Evolutionary conservation across 92 coral and sea anemone genomes (phyloP).

Genomic region (Isaurus tuberculatus): DNA sequence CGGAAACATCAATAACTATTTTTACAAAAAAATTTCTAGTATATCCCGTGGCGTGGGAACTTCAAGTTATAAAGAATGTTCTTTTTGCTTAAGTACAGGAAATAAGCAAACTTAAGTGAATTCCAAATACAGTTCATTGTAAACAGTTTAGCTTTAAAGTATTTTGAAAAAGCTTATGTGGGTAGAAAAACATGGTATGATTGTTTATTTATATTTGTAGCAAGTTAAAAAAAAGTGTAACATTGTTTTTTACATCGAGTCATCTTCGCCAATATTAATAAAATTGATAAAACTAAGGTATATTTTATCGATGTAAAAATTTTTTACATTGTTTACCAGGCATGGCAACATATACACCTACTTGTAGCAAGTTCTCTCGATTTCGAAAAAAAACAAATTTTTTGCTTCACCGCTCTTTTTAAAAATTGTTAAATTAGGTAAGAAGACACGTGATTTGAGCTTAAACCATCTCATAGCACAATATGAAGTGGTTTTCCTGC

Average conservation of each 20-base stretch:
- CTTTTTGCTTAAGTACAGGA: constrained; percentile 13
- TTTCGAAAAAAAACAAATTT: background rate
- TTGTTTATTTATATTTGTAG: no score
- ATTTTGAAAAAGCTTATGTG: background rate
- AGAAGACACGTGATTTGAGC: background rate
- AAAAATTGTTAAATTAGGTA: no score
- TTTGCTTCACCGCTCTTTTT: background rate
- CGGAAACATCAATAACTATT: background rate
- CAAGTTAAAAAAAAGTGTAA: no score
- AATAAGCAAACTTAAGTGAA: background rate
- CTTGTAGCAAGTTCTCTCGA: background rate
- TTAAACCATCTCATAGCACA: background rate
- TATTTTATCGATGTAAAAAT: no score
- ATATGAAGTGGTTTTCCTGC: background rate
- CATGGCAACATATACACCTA: background rate
- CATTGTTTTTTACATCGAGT: no score
- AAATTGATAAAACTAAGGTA: no score
- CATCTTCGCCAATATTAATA: no score
- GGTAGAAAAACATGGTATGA: no score
- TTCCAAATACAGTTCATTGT: constrained; percentile 7
- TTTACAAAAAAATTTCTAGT: background rate
- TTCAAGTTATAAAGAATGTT: background rate
- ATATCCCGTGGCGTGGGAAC: background rate
- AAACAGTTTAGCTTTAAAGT: background rate
- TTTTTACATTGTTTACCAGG: no score